phyloP scores from a whole-genome alignment of 2,888 invertebrate species.

The Andricus curvator region DNA sequence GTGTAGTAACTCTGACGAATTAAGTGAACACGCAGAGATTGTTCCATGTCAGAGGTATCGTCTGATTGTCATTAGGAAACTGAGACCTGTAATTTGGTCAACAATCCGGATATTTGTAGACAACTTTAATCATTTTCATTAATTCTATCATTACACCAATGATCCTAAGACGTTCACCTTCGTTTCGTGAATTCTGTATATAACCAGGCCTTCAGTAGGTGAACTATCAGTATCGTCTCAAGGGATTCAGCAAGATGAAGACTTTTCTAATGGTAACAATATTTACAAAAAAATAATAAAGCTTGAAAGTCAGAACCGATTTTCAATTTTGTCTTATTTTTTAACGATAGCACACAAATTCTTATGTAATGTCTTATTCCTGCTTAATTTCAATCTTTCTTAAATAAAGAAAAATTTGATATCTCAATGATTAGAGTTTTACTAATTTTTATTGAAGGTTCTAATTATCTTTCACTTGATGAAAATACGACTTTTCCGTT shows the following conservation, averaged over 20 bases:
- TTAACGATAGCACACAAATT: too few relatives aligned
- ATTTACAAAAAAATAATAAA: not conserved
- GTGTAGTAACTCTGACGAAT: conserved; percentile 55
- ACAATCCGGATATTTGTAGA: conserved; percentile 58
- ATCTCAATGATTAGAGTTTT: too few relatives aligned
- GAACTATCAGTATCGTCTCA: conserved; percentile 62
- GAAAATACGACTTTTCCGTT: too few relatives aligned
- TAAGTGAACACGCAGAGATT: conserved; percentile 49
- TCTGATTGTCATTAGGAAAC: conserved; percentile 68
- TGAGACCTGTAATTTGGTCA: conserved; percentile 68
- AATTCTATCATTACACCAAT: conserved; percentile 62
- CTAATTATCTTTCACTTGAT: too few relatives aligned
- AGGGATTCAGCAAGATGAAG: conserved; percentile 68
- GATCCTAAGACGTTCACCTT: conserved; percentile 58
- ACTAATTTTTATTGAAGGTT: too few relatives aligned
- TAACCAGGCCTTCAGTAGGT: conserved; percentile 46
- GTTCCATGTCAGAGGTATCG: conserved; percentile 58
- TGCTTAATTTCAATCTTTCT: too few relatives aligned
- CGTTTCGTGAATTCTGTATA: conserved; percentile 64
- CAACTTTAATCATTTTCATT: conserved; percentile 70
- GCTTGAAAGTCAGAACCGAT: not conserved
- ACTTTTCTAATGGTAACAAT: conserved; percentile 60
- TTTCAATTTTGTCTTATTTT: too few relatives aligned
- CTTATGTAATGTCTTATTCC: too few relatives aligned
- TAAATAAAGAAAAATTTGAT: too few relatives aligned